Conservation (phyloP, 2,797 vertebrate species). For the Smutsia temminckii region DNA sequence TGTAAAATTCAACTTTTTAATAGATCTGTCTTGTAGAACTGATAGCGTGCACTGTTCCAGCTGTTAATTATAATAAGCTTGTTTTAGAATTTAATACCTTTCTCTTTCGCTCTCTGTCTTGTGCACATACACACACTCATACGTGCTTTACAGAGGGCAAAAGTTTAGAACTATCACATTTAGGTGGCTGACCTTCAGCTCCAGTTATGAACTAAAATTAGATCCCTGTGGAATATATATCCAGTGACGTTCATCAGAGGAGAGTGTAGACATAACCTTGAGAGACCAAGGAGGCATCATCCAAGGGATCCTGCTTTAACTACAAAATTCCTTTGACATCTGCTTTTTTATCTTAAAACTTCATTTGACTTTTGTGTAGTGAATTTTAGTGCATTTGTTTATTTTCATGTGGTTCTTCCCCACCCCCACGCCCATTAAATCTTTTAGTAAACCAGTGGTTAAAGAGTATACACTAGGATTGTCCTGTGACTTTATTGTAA, state of each 20-base stretch:
- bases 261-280: conserved; percentile 52
- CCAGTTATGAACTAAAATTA: conserved; percentile 73
- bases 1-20: conserved; percentile 52
- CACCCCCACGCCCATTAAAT: not conserved
- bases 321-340: conserved; percentile 33
- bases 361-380: not conserved
- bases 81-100: conserved; percentile 40
- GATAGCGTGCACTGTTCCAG: conserved; percentile 1
- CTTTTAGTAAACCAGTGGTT: conserved; percentile 44
- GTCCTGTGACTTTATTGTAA: conserved; percentile 20
- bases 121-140: not conserved
- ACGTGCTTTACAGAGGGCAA: conserved; percentile 20
- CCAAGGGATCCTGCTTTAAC: not conserved
- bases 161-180: conserved; percentile 72
- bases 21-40: conserved; percentile 25
- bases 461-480: conserved; percentile 26
- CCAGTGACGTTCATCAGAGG: conserved; percentile 53
- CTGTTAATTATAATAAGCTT: conserved; percentile 36
- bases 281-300: conserved; percentile 30
- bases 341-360: conserved; percentile 51
- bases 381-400: conserved; percentile 3
- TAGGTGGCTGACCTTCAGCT: conserved; percentile 70
- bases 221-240: conserved; percentile 66
- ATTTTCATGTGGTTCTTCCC: conserved; percentile 27
- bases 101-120: not conserved